Evolutionary conservation across 2,797 vertebrate species (phyloP), one percentile per base, ranked within the genome.

Genomic region (Alfaro cultratus): DNA sequence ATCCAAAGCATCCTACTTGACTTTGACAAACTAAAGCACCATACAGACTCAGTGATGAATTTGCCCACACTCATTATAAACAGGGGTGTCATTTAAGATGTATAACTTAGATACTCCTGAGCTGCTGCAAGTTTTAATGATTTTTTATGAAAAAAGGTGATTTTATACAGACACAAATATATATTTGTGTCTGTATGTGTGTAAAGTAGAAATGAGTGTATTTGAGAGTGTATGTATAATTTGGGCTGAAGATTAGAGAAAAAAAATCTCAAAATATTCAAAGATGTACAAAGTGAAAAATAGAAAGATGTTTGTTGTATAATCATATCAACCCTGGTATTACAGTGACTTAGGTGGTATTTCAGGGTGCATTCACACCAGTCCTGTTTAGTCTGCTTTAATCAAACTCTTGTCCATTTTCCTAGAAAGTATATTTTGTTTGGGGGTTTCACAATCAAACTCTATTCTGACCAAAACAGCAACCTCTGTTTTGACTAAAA

Each of bases 1-100:
- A 83, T 84, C 76, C 85, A 47, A 82, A 91, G 26, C 91, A 93
- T 88, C 89, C 87, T 80, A 88, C 93, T 92, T 83, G 85, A 93
- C 86, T 92, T 90, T 88, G 83, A 92, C 84, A 89, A 92, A 92
- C 88, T 83, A 78, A 46, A 80, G 81, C 84, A 81, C 83, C 85
- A 78, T 80, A 68, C 67, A 43, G 23, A 70, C 39, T 39, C 23
- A n/a, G 11, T 13, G 67, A 70, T 13, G 26, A 4, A 70, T 43
- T 13, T 70, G 43, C 67, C 23, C 23, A 70, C 23, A 43, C 39
- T 70, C 0, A 41, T 11, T 39, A 41, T 68, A 21, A 70, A 23
- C 11, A 70, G 10, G 23, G 21, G 43, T 70, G 6, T 6, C 11
- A 39, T 41, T 21, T 39, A 23, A 29, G 5, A 4, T 57, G 0